A percentile compares a stretch with the other conserved stretches of the same genome.
These are phyloP conservation scores for Drosophila yooni DNA, from an alignment of 2,888 invertebrate genomes.

Conservation along the genomic window DNA sequence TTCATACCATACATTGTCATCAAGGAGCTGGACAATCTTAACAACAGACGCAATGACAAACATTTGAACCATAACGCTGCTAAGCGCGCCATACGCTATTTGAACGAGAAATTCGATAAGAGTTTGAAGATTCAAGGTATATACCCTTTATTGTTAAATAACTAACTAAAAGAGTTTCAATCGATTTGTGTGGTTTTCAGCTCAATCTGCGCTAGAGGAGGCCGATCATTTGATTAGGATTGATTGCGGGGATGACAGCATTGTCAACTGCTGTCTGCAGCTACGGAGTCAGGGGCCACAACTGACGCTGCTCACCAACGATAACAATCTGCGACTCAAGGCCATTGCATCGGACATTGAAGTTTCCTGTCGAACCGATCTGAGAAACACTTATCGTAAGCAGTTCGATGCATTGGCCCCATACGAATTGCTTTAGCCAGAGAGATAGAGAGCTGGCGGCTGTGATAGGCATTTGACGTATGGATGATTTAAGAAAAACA, in stretches of 20 bases:
- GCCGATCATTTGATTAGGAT: slow-evolving; percentile 83
- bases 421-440: slow-evolving; percentile 8
- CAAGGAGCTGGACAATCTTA: slow-evolving; percentile 86
- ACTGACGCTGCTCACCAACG: neutral
- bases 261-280: slow-evolving; percentile 86
- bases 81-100: slow-evolving; percentile 75
- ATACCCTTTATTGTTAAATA: neutral
- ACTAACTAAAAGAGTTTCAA: neutral
- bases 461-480: slow-evolving; percentile 36
- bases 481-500: neutral
- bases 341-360: slow-evolving; percentile 59
- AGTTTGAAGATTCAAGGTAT: slow-evolving; percentile 69
- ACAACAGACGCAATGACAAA: slow-evolving; percentile 81
- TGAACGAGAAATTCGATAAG: slow-evolving; percentile 75
- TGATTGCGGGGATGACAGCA: slow-evolving; percentile 86
- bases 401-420: slow-evolving; percentile 35
- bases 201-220: slow-evolving; percentile 86
- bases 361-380: slow-evolving; percentile 78
- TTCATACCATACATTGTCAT: slow-evolving; percentile 86
- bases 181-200: slow-evolving; percentile 61
- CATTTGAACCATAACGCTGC: slow-evolving; percentile 54
- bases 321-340: neutral
- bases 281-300: slow-evolving; percentile 70
- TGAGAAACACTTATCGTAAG: slow-evolving; percentile 58
- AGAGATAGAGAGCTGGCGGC: neutral